Conservation (phyloP, 2,113 vertebrate genomes). For the Leiothrix lutea region DNA sequence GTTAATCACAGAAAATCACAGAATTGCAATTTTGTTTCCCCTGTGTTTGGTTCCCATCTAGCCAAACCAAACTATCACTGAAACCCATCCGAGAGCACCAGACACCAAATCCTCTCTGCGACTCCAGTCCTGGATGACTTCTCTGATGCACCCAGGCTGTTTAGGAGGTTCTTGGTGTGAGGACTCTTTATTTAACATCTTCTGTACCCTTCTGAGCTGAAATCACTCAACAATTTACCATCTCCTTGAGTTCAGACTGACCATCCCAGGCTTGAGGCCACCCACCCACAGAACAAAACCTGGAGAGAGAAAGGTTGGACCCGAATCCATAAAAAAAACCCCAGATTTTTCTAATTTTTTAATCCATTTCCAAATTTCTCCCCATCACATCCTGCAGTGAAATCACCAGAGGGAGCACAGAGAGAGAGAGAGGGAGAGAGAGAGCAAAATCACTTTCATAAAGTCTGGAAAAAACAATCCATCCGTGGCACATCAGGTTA, state of each 20-base stretch:
- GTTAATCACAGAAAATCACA: not conserved
- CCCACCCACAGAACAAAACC: accelerated
- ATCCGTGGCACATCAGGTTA: conserved; percentile 37
- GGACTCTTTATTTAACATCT: not conserved
- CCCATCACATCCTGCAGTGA: not conserved
- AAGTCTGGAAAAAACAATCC: conserved; percentile 21
- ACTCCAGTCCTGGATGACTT: not conserved
- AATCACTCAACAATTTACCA: not conserved
- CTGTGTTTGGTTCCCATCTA: not conserved
- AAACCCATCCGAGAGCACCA: not conserved
- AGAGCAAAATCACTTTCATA: conserved; percentile 6
- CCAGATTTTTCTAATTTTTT: not conserved
- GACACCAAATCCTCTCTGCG: not conserved
- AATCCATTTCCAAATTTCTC: not conserved
- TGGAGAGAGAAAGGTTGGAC: not conserved
- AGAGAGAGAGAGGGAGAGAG: not conserved
- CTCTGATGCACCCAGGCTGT: accelerated
- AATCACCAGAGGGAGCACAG: not conserved
- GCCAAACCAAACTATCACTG: not conserved
- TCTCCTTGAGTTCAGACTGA: not conserved
- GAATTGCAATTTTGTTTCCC: not conserved
- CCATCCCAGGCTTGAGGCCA: not conserved
- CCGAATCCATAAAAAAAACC: not conserved
- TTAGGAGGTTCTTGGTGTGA: not conserved
- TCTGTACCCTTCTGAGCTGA: not conserved